Base-by-base conservation (phyloP, 2,113 vertebrate genomes). In the Oxygymnocypris stewartii region DNA sequence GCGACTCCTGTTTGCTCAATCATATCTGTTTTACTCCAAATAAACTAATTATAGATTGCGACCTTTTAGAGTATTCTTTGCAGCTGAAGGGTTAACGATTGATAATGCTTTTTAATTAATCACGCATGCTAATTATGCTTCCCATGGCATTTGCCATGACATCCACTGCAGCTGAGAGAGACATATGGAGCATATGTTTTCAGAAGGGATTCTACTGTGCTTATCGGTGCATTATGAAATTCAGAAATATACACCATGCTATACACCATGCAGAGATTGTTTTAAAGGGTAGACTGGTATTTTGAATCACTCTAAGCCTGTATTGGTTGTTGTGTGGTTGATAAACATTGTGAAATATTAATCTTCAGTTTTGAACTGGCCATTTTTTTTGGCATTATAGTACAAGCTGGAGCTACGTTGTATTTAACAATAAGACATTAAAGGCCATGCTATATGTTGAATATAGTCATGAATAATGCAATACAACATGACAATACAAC, bases 11-110 rank as follows among this genome's bases (percentile, higher is more conserved):
- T 71, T 87, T 84, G 82, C 82, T 88, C 87, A 37, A 86, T 81
- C 85, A 79, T 88, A 86, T 75, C 74, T 88, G 89, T 88, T 88
- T 79, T 85, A 88, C 63, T 73, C 78, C 85, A 90, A 91, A 92
- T 91, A 90, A 89, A 85, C 83, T 89, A 90, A 92, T 92, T 90
- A 93, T 87, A 88, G 84, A 88, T 82, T 80, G 31, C 78, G 80
- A 91, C 90, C 89, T 85, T 89, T 91, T 79, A 87, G 82, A 88
- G 84, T 71, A 40, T 86, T 80, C 77, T 35, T 16, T 75, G 54
- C 74, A 20, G 78, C 63, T 69, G 51, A 59, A 83, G 76, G 87
- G 71, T 54, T 86, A 37, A 78, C 47, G 59, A 73, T 63, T 79
- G 51, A 87, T 83, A 82, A 78, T 25, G 77, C 76, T 82, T 89